phyloP scores from a whole-genome alignment of 2,888 invertebrate genomes.

The Drosophila recens region DNA sequence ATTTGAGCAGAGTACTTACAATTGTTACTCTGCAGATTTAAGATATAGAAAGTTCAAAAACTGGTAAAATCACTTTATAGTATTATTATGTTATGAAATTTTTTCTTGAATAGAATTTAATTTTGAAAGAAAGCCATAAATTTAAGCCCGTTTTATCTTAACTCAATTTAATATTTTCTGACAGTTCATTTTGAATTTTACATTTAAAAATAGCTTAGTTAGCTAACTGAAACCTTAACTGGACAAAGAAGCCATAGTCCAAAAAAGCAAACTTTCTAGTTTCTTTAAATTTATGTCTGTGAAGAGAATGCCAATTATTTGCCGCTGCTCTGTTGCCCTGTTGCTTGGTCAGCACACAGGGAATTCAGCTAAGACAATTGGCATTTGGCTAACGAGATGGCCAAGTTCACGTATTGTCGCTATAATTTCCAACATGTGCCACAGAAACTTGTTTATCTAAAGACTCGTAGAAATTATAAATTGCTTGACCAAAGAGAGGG shows the following conservation, averaged over 20 bases:
- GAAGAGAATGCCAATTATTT: slow-evolving; percentile 1
- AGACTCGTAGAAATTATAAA: slow-evolving; percentile 33
- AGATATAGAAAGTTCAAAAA: neutral
- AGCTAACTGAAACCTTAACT: too few relatives aligned
- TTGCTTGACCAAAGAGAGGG: slow-evolving; percentile 16
- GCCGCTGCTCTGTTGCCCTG: neutral
- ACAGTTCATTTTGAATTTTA: too few relatives aligned
- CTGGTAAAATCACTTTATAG: too few relatives aligned
- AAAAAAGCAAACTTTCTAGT: neutral
- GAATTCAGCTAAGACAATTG: neutral
- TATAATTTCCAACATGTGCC: slow-evolving; percentile 42
- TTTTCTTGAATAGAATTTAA: too few relatives aligned
- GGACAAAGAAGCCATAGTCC: too few relatives aligned
- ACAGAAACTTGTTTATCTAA: slow-evolving; percentile 30
- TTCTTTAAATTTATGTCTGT: neutral
- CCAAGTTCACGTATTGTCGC: slow-evolving; percentile 27
- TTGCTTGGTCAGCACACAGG: neutral
- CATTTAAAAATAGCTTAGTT: too few relatives aligned
- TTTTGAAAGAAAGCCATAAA: too few relatives aligned
- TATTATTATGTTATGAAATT: too few relatives aligned
- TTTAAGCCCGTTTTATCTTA: too few relatives aligned
- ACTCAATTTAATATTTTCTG: neutral
- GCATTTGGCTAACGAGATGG: slow-evolving; percentile 19
- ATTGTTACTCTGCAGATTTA: neutral
- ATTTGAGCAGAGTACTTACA: too few relatives aligned